A percentile compares a stretch with the other conserved stretches of the same genome.
These are phyloP conservation scores for Helarctos malayanus DNA, from an alignment of 2,797 vertebrate species.

Conservation along the genomic window DNA sequence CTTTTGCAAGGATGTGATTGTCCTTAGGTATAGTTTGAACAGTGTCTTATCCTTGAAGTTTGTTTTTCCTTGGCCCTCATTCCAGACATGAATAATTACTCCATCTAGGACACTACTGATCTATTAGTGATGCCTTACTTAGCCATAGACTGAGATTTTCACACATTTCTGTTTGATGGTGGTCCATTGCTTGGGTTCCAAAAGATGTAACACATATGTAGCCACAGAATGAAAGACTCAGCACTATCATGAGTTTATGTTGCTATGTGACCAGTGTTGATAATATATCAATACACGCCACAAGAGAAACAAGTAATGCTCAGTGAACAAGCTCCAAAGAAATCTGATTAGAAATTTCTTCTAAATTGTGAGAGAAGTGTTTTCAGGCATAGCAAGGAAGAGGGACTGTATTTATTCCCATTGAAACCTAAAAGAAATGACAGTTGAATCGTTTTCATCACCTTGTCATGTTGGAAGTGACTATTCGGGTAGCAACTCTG, in stretches of 20 bases:
- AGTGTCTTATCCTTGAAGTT: neutral
- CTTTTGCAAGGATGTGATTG: rapidly evolving
- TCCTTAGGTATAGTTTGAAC: neutral
- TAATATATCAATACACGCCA: neutral
- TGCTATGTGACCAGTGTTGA: neutral
- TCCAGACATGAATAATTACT: neutral
- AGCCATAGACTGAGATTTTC: neutral
- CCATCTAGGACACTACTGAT: neutral
- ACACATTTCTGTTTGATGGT: neutral
- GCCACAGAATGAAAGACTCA: neutral
- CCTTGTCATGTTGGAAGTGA: neutral
- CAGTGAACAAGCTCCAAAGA: neutral
- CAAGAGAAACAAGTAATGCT: neutral
- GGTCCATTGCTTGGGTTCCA: neutral
- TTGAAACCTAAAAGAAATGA: neutral
- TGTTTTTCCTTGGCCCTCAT: neutral
- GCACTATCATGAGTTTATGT: neutral
- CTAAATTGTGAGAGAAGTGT: neutral
- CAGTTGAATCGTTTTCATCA: neutral
- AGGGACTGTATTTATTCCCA: neutral
- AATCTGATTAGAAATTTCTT: neutral
- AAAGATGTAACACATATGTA: neutral
- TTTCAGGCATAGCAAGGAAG: neutral
- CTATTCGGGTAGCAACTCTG: rapidly evolving
- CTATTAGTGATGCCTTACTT: rapidly evolving